phyloP scores from a whole-genome alignment of 1,140 invertebrate genomes.

The Drosophila ananassae region DNA sequence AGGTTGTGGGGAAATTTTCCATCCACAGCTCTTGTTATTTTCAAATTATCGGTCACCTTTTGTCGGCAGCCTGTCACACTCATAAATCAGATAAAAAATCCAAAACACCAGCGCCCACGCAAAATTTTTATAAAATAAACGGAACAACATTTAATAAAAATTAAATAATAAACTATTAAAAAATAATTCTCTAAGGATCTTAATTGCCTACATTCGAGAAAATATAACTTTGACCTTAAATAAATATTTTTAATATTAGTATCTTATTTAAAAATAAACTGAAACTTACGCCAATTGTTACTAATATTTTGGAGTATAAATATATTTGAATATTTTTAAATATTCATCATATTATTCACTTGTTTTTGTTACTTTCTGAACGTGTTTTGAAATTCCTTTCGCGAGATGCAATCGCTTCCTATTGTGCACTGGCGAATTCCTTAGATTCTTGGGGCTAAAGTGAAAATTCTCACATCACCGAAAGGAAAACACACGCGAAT shows the following conservation, averaged over 20 bases:
- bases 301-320: neutral
- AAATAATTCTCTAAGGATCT: neutral
- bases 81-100: constrained; percentile 74
- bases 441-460: constrained; percentile 49
- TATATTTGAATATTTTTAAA: neutral
- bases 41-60: constrained; percentile 79
- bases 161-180: constrained; percentile 4
- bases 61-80: constrained; percentile 68
- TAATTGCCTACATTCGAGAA: neutral
- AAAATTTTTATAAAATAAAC: constrained; percentile 49
- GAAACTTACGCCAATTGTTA: neutral
- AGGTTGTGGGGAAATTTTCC: constrained; percentile 34
- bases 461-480: constrained; percentile 43
- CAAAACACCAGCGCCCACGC: constrained; percentile 50
- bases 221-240: no score
- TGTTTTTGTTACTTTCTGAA: neutral
- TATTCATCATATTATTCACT: neutral
- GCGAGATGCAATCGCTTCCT: constrained; percentile 9
- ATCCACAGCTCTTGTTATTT: constrained; percentile 62
- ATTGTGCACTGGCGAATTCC: constrained; percentile 46
- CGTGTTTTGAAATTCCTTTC: constrained; percentile 3
- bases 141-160: constrained; percentile 55
- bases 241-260: neutral
- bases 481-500: constrained; percentile 34
- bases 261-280: neutral